Evolutionary conservation across 2,113 vertebrate species (phyloP).

Genomic region (Noturus placidus): DNA sequence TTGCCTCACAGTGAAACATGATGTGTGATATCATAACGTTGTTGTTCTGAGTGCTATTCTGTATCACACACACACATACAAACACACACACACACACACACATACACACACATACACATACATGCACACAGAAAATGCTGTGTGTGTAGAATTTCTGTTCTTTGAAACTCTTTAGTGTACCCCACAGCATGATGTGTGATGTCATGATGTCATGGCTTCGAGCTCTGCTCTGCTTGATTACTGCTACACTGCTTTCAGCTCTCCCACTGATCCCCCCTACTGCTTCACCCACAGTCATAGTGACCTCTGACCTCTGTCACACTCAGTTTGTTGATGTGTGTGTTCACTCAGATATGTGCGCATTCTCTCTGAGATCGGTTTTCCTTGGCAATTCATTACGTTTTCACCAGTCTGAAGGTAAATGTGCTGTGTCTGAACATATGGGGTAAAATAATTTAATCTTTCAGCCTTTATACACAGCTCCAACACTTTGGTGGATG

Average conservation of each 20-base stretch:
- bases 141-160: neutral
- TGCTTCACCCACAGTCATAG: neutral
- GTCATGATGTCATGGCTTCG: neutral
- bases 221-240: slow-evolving; percentile 10
- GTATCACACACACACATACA: neutral
- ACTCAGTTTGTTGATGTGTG: slow-evolving; percentile 7
- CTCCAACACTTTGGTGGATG: neutral
- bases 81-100: neutral
- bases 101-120: neutral
- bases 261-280: neutral
- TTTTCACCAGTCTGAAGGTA: neutral
- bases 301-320: slow-evolving; percentile 21
- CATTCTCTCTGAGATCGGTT: neutral
- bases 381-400: neutral
- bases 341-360: neutral
- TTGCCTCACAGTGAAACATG: neutral
- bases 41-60: neutral
- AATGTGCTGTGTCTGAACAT: neutral
- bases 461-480: neutral
- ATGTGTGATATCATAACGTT: neutral
- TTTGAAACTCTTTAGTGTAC: neutral
- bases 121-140: neutral
- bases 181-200: neutral
- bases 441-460: neutral
- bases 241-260: neutral